phyloP scores from a whole-genome alignment of 2,113 vertebrate species.

The Tragelaphus buxtoni region DNA sequence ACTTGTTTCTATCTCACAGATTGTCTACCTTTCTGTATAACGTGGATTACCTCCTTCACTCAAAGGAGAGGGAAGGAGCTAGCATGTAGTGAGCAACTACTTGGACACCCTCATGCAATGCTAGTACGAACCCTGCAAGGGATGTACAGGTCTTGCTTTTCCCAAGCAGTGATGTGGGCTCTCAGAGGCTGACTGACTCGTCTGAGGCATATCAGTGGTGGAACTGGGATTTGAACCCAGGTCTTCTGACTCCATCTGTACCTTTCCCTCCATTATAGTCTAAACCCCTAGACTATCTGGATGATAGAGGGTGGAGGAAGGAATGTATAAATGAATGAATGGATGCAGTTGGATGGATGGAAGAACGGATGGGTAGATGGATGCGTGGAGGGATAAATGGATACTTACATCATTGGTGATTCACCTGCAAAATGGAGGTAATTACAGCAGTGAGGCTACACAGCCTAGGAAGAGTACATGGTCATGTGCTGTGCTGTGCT shows the following conservation, averaged over 20 bases:
- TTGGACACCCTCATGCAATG: no score
- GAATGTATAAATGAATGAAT: neutral
- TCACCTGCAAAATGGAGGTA: no score
- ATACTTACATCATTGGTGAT: rapidly evolving
- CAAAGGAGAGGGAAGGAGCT: neutral
- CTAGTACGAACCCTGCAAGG: no score
- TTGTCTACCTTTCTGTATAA: neutral
- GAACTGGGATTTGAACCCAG: neutral
- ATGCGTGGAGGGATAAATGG: neutral
- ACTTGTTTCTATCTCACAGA: neutral
- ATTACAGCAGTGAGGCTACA: rapidly evolving
- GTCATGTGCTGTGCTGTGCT: neutral
- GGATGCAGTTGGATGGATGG: neutral
- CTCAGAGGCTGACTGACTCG: neutral
- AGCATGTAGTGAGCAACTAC: neutral
- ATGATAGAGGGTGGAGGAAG: neutral
- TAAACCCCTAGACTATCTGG: neutral
- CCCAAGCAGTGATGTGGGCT: neutral
- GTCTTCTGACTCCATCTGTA: rapidly evolving
- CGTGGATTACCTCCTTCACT: neutral
- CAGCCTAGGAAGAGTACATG: neutral
- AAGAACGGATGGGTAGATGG: neutral
- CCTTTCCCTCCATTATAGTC: neutral
- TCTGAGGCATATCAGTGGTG: neutral
- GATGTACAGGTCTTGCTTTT: neutral